A percentile compares a stretch with the other conserved stretches of the same genome.
Evolutionary conservation across 2,113 vertebrate species (phyloP).

Genomic region (Eleginops maclovinus): DNA sequence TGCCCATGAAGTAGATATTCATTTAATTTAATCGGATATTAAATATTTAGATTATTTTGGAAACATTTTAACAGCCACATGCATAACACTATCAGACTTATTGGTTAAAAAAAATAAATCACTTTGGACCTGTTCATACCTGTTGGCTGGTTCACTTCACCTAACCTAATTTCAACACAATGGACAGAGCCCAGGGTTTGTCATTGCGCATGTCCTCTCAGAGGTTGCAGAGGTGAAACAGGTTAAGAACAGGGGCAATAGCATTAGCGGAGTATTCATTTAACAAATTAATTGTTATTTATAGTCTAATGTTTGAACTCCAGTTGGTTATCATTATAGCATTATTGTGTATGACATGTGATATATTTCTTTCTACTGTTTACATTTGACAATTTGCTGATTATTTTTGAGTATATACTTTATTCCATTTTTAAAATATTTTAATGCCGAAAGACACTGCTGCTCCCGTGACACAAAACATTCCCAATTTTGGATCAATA

Average conservation of each 20-base stretch:
- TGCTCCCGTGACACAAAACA: too few relatives aligned
- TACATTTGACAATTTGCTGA: too few relatives aligned
- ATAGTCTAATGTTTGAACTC: neutral
- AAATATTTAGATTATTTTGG: too few relatives aligned
- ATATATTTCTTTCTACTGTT: too few relatives aligned
- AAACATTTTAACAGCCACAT: neutral
- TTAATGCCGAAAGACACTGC: too few relatives aligned
- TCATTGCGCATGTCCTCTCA: slow-evolving; percentile 7
- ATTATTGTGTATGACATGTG: too few relatives aligned
- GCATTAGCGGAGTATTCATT: neutral
- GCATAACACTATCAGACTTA: too few relatives aligned
- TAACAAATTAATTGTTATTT: neutral
- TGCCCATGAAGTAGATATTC: neutral
- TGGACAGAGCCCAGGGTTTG: slow-evolving; percentile 58
- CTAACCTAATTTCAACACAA: slow-evolving; percentile 68
- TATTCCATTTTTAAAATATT: too few relatives aligned
- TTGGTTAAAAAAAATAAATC: rapidly evolving
- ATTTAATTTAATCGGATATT: neutral
- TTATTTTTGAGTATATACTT: too few relatives aligned
- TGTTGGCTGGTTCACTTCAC: neutral
- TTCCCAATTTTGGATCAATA: too few relatives aligned
- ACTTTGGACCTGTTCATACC: neutral
- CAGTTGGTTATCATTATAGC: neutral
- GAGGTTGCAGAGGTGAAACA: slow-evolving; percentile 18
- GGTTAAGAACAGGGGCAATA: neutral